Percentiles rank a stretch among this genome's conserved stretches.
Evolutionary conservation across 1,140 invertebrate species (phyloP).

Genomic region (Whitmania pigra): DNA sequence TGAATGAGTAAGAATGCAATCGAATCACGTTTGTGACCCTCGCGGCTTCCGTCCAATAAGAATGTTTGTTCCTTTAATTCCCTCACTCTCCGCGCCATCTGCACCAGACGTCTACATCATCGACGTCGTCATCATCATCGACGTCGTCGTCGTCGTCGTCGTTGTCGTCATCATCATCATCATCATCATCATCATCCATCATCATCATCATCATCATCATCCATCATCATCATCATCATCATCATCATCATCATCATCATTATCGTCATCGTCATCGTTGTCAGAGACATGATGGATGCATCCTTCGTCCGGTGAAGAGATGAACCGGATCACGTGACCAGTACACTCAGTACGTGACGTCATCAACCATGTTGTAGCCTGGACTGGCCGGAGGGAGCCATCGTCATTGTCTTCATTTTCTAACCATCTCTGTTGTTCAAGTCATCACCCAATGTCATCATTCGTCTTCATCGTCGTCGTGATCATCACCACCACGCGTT

Average conservation of each 20-base stretch:
- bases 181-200: conserved; percentile 9
- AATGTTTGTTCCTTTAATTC: neutral
- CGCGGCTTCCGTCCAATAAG: neutral
- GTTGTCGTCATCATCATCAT: neutral
- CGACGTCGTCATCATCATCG: neutral
- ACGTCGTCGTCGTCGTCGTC: conserved; percentile 35
- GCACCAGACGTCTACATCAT: neutral
- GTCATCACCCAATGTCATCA: no score
- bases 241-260: neutral
- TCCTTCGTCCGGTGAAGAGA: neutral
- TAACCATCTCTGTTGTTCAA: neutral
- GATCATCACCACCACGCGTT: no score
- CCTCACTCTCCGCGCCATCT: conserved; percentile 35
- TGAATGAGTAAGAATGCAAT: conserved; percentile 5
- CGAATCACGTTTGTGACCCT: conserved; percentile 14
- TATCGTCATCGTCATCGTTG: neutral
- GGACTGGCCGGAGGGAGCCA: neutral
- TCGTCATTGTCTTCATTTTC: neutral
- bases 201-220: neutral
- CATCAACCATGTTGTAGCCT: neutral
- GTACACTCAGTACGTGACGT: conserved; percentile 42
- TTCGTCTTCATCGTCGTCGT: neutral
- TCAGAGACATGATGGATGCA: neutral
- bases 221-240: neutral
- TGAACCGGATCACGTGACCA: neutral